phyloP scores from a whole-genome alignment of 2,888 invertebrate genomes.

The Cerceris rybyensis region DNA sequence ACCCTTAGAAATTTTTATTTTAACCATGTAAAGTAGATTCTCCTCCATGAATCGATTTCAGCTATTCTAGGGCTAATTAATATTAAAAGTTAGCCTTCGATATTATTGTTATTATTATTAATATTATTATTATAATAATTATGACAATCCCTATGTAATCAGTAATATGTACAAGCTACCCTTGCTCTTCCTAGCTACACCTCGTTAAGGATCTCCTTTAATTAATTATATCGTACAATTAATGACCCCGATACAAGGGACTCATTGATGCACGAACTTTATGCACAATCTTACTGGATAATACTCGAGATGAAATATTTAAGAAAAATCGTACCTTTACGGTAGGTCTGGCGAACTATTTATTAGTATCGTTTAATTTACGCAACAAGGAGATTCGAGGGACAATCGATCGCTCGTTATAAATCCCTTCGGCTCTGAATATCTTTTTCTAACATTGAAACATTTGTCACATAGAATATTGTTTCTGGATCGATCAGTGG shows the following conservation, averaged over 20 bases:
- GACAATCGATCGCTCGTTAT: slow-evolving; percentile 39
- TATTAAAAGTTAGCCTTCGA: slow-evolving; percentile 63
- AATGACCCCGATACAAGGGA: slow-evolving; percentile 52
- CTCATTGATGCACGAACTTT: slow-evolving; percentile 49
- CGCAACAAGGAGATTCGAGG: slow-evolving; percentile 54
- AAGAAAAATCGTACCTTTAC: slow-evolving; percentile 57
- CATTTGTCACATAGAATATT: too few species aligned
- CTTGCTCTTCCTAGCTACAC: slow-evolving; percentile 58
- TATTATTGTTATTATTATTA: too few species aligned
- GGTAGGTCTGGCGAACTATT: slow-evolving; percentile 51
- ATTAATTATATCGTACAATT: slow-evolving; percentile 49
- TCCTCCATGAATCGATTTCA: slow-evolving; percentile 74
- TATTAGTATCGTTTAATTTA: slow-evolving; percentile 50
- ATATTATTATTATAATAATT: slow-evolving; percentile 19
- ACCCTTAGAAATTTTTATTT: slow-evolving; percentile 64
- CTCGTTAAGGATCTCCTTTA: slow-evolving; percentile 49
- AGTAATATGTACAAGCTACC: slow-evolving; percentile 69
- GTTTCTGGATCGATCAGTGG: too few species aligned
- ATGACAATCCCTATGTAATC: slow-evolving; percentile 67
- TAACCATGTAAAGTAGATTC: slow-evolving; percentile 68
- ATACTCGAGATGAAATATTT: slow-evolving; percentile 59
- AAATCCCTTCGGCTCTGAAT: slow-evolving; percentile 7
- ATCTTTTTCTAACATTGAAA: too few species aligned
- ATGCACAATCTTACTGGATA: slow-evolving; percentile 54
- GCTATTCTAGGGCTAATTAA: slow-evolving; percentile 79